Base-by-base conservation (phyloP, 2,113 vertebrate genomes). In the Synchiropus splendidus region DNA sequence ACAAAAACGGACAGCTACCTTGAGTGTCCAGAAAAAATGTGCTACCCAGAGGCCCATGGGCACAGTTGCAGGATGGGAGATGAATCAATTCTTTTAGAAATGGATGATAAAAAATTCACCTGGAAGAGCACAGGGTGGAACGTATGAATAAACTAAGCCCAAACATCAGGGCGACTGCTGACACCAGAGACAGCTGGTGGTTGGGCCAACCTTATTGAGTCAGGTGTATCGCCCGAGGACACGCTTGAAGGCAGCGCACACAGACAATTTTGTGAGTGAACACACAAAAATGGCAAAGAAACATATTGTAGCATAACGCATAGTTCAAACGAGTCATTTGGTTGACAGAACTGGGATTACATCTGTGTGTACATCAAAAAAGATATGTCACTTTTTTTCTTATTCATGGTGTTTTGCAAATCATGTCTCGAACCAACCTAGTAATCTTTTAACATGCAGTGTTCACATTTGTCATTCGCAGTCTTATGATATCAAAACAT, bases 151-250 rank as follows among this genome's bases (percentile, higher is more conserved):
- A 72, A 72, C 42, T 51, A 43, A 77, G 46, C n/a, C 57, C 50
- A 58, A 62, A 57, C 55, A 35, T 49, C 51, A 53, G 50, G 14
- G 47, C 44, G 49, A 50, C 51, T 64, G 32, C 61, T 51, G 59
- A 59, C 67, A 58, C 40, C 21, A 51, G 39, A 70, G 66, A 69
- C 72, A 74, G 70, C 59, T 70, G 49, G 49, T 54, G 65, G 62
- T 61, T 47, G 41, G 44, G 33, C 59, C 48, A 64, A 54, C 49
- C 75, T 65, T 60, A 75, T 72, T 72, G 63, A 67, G 52, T 72
- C 68, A 58, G 65, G 62, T 57, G 68, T 65, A 65, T 41, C 36
- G 51, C 74, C 68, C 43, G 47, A 54, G 55, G 72, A 64, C 32
- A 18, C 39, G 55, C 57, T 38, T 1, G 30, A 12, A 59, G 58